phyloP scores from a whole-genome alignment of 2,113 vertebrate species.

The Sakesphorus luctuosus region DNA sequence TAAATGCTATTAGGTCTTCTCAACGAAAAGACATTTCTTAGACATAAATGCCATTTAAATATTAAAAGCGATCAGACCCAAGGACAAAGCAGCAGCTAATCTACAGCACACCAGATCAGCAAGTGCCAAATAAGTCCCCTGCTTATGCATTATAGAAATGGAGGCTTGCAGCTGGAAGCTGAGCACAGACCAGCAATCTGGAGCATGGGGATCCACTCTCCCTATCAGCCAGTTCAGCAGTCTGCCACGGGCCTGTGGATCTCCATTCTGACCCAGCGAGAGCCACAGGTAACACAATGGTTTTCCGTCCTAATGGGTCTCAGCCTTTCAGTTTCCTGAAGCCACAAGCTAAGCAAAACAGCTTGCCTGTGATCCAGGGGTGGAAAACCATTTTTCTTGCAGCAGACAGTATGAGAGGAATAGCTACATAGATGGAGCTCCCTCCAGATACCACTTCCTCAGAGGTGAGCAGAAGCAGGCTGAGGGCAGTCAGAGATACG shows the following conservation, averaged over 20 bases:
- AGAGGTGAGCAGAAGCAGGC: background rate
- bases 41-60: background rate
- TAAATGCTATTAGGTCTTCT: background rate
- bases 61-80: background rate
- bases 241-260: background rate
- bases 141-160: fast-evolving
- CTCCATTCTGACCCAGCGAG: background rate
- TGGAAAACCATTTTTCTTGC: background rate
- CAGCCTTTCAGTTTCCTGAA: background rate
- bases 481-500: background rate
- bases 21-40: background rate
- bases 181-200: background rate
- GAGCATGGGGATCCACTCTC: fast-evolving
- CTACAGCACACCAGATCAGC: background rate
- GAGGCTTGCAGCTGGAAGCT: background rate
- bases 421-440: background rate
- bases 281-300: background rate
- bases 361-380: background rate
- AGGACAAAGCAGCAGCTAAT: background rate
- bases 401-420: background rate
- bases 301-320: background rate
- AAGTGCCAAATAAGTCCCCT: background rate
- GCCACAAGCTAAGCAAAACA: background rate
- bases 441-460: background rate
- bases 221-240: background rate